Evolutionary conservation across 2,888 invertebrate genomes (phyloP), one percentile per base, ranked within the genome.

Genomic region (Sminthurinus aureus): DNA sequence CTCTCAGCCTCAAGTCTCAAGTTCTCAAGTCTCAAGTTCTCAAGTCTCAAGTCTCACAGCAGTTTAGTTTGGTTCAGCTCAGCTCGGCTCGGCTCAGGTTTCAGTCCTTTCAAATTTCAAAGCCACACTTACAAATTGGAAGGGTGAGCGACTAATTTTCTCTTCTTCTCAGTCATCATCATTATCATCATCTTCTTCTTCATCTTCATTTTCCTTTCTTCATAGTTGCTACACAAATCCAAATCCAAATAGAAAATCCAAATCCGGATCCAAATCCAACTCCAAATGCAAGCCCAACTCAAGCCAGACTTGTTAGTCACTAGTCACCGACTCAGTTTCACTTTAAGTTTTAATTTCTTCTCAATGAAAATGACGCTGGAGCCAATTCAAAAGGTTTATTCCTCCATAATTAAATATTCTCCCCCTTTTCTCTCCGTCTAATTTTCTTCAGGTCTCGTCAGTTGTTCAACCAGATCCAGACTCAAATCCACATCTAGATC

Each of bases 331-430:
- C 58, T 58, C 58, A 58, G 58, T 58, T 58, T 58, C 58, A 58
- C 15, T 58, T 58, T 13, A 58, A 58, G 58, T 18, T 58, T 58
- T 58, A 58, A 58, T 58, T 58, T 58, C 58, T 58, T 58, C 13
- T 13, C 58, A 58, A 58, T 58, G 58, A 58, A 58, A 58, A 58
- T 24, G 24, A 8, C 24, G 24, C 22, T 71, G 71, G 24, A 71
- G 22, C 26, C 71, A 71, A 71, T 71, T 71, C 71, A 71, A 71
- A 71, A 24, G 20, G 20, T 71, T 24, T 22, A 13, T 69, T 71
- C 71, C 24, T 24, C 24, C 24, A 71, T 71, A 71, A 71, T 71
- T 71, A 71, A 71, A 71, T 71, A 71, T 71, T 71, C 71, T 24
- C 11, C 69, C 11, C 20, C 69, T 69, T 69, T 69, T 69, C 69